Evolutionary conservation across 2,113 vertebrate genomes (phyloP).

Genomic region (Tautogolabrus adspersus): DNA sequence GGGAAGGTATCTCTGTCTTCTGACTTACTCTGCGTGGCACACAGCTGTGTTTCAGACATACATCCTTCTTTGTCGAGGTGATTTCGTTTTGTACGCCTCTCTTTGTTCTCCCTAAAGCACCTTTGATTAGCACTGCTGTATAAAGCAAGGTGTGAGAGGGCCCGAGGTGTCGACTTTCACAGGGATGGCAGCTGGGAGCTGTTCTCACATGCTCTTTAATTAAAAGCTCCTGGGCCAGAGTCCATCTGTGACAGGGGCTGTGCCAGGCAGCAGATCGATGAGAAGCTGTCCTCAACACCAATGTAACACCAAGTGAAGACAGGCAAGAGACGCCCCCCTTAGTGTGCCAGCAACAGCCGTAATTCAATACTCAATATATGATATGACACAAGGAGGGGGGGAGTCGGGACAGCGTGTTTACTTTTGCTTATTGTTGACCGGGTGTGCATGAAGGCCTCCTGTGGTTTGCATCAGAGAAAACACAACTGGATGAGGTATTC

Average conservation of each 20-base stretch:
- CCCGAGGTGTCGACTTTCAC: conserved; percentile 82
- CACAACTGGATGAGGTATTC: conserved; percentile 46
- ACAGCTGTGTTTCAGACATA: conserved; percentile 52
- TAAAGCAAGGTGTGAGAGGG: conserved; percentile 71
- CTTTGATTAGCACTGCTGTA: conserved; percentile 80
- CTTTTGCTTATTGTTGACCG: conserved; percentile 53
- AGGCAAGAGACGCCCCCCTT: conserved; percentile 59
- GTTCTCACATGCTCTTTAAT: conserved; percentile 86
- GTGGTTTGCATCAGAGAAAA: conserved; percentile 60
- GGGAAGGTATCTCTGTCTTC: conserved; percentile 39
- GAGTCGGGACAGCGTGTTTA: conserved; percentile 56
- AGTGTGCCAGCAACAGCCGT: conserved; percentile 62
- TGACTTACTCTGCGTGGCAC: conserved; percentile 22
- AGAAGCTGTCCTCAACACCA: conserved; percentile 74
- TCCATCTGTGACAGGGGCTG: conserved; percentile 81
- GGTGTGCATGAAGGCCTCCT: conserved; percentile 58
- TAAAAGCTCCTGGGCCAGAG: conserved; percentile 83
- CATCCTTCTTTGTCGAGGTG: conserved; percentile 61
- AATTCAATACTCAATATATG: conserved; percentile 76
- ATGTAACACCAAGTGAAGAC: conserved; percentile 71
- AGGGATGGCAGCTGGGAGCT: conserved; percentile 82
- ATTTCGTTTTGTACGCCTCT: conserved; percentile 67
- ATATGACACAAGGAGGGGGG: conserved; percentile 63
- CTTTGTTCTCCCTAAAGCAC: conserved; percentile 77
- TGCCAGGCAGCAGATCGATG: conserved; percentile 81